Percentiles rank a stretch among this genome's conserved stretches.
Conservation (phyloP, 2,113 vertebrate genomes). For the Saccopteryx leptura region DNA sequence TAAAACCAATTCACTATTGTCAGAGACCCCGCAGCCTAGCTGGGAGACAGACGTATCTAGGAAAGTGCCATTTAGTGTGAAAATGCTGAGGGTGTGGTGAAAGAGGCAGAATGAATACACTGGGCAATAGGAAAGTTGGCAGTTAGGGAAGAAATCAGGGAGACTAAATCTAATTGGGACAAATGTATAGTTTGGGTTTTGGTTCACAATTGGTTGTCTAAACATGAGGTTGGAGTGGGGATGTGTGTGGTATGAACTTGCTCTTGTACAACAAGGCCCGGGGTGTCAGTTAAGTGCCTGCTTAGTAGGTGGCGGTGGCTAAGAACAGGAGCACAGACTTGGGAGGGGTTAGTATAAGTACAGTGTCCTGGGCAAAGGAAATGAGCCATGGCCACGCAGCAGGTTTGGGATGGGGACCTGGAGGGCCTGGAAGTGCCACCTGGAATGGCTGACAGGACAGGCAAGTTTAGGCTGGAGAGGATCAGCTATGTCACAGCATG, state of each 20-base stretch:
- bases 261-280: background rate
- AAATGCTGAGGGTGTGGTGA: background rate
- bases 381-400: background rate
- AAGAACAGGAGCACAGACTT: background rate
- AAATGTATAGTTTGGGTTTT: background rate
- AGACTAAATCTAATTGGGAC: background rate
- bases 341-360: background rate
- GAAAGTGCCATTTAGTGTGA: background rate
- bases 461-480: background rate
- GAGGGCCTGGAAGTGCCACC: background rate
- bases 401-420: background rate
- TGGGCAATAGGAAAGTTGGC: background rate
- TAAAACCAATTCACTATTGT: background rate
- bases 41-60: background rate
- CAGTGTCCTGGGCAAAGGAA: background rate
- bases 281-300: background rate
- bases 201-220: background rate
- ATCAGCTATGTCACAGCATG: background rate
- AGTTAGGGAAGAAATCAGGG: background rate
- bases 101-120: background rate
- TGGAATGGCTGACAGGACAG: background rate
- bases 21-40: background rate
- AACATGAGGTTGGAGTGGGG: background rate
- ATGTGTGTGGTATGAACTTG: background rate
- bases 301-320: background rate